Evolutionary conservation across 2,113 vertebrate species (phyloP).

Genomic region (Vidua chalybeata): DNA sequence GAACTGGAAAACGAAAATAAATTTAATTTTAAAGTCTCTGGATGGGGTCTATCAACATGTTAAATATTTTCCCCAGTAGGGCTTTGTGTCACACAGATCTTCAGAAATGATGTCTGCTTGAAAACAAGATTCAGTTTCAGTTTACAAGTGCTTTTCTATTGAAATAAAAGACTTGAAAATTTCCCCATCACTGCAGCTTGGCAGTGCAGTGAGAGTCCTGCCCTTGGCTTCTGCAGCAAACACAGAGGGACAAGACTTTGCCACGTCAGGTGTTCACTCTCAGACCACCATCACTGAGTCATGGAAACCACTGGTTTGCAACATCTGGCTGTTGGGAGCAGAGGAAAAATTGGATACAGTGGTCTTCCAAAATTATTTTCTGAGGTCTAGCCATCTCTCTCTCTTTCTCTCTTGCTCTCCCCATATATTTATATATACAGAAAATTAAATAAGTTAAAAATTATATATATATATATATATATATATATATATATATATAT

Average conservation of each 20-base stretch:
- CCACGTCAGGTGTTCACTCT: accelerated
- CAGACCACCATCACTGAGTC: too few species aligned
- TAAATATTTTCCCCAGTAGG: neutral
- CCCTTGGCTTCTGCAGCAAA: neutral
- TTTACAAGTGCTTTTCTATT: neutral
- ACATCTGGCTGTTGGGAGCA: neutral
- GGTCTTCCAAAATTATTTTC: neutral
- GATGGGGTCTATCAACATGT: accelerated
- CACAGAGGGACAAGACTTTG: neutral
- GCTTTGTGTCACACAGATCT: neutral
- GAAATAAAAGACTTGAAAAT: neutral
- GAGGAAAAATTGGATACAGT: too few species aligned
- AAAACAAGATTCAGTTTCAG: neutral
- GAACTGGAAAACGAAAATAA: neutral
- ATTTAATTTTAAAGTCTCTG: neutral
- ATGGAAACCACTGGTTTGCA: neutral
- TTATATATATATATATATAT: too few species aligned
- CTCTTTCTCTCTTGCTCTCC: too few species aligned
- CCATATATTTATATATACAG: neutral
- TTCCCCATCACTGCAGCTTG: neutral
- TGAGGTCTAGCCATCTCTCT: neutral
- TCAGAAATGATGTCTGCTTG: neutral
- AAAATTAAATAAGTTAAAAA: neutral
- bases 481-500: neutral
- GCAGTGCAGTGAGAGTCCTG: accelerated